phyloP scores from a whole-genome alignment of 2,888 invertebrate species.

The Hirtodrosophila alboralis region DNA sequence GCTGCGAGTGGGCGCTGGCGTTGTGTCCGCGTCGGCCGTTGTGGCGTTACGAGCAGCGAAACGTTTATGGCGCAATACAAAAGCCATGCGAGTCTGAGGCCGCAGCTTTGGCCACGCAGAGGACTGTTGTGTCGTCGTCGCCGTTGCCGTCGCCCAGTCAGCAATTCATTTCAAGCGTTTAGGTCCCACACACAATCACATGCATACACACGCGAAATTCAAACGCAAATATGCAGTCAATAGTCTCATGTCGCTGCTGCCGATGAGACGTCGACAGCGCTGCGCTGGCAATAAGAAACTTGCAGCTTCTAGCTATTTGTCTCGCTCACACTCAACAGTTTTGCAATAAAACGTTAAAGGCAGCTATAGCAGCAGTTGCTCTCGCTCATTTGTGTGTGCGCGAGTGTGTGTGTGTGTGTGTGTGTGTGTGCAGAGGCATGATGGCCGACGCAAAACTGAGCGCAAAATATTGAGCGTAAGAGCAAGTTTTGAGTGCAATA shows the following conservation, averaged over 20 bases:
- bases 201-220: slow-evolving; percentile 26
- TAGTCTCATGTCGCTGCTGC: slow-evolving; percentile 51
- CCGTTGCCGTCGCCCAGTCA: slow-evolving; percentile 64
- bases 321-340: slow-evolving; percentile 53
- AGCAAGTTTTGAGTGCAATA: slow-evolving; percentile 47
- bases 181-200: slow-evolving; percentile 45
- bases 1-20: slow-evolving; percentile 57
- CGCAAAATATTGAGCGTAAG: slow-evolving; percentile 59
- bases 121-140: slow-evolving; percentile 60
- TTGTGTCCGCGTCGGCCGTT: slow-evolving; percentile 83
- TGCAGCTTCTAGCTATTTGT: slow-evolving; percentile 53
- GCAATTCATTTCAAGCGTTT: slow-evolving; percentile 77
- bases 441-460: slow-evolving; percentile 65
- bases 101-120: slow-evolving; percentile 71
- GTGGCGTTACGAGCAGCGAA: slow-evolving; percentile 84
- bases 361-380: slow-evolving; percentile 22
- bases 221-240: slow-evolving; percentile 55
- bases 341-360: slow-evolving; percentile 49
- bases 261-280: slow-evolving; percentile 50
- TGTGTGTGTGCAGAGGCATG: slow-evolving; percentile 50
- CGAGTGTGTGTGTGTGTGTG: slow-evolving; percentile 7
- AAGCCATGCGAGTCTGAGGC: slow-evolving; percentile 83
- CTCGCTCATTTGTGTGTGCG: slow-evolving; percentile 18
- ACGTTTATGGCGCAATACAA: slow-evolving; percentile 85
- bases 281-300: slow-evolving; percentile 74